Conservation (phyloP, 1,140 invertebrate species). For the Eupristina koningsbergeri region DNA sequence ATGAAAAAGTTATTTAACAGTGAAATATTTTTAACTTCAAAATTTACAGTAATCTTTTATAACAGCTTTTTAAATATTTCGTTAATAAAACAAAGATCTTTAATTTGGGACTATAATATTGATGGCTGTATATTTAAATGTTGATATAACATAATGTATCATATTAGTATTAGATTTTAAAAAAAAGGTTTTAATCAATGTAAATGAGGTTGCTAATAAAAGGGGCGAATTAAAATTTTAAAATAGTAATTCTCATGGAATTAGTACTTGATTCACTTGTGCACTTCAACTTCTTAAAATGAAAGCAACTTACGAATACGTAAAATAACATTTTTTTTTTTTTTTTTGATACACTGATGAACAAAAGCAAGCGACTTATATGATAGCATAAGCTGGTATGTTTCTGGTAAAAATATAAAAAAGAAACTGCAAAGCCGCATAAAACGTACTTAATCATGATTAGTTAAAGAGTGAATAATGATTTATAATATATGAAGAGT, state of each 20-base stretch:
- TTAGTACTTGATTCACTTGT: conserved; percentile 2
- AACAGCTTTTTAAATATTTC: conserved; percentile 4
- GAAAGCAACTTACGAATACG: background rate
- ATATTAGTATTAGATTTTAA: background rate
- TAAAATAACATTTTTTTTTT: background rate
- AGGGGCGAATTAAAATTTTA: background rate
- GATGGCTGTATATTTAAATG: background rate
- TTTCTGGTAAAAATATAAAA: background rate
- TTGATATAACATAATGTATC: background rate
- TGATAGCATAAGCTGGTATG: conserved; percentile 29
- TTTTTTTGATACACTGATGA: conserved; percentile 27
- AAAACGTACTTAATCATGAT: conserved; percentile 14
- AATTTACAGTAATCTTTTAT: conserved; percentile 26
- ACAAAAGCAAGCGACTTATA: conserved; percentile 42
- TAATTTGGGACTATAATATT: conserved; percentile 19
- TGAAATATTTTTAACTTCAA: conserved; percentile 9
- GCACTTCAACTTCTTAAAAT: conserved; percentile 19
- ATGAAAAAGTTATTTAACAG: conserved; percentile 11
- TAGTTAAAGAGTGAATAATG: conserved; percentile 39
- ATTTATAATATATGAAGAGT: conserved; percentile 12
- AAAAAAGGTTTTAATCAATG: conserved; percentile 20
- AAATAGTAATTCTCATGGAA: background rate
- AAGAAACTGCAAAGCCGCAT: conserved; percentile 37
- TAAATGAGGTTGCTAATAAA: conserved; percentile 10
- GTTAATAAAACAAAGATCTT: conserved; percentile 8